Evolutionary conservation across 2,888 invertebrate genomes (phyloP), one percentile per base, ranked within the genome.

Genomic region (Cephus sareptanus): DNA sequence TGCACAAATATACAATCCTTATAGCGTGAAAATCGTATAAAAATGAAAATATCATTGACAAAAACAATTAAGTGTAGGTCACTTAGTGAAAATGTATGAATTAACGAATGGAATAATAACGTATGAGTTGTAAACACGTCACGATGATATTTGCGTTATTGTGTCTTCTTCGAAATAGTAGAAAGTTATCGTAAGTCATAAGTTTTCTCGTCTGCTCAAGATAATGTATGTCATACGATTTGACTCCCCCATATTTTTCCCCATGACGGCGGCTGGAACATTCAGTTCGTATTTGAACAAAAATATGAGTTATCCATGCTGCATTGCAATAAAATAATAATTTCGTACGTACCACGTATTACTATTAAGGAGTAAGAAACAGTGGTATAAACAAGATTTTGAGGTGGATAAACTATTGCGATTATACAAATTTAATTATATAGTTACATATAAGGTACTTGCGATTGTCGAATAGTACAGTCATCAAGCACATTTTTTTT

Each of bases 201-300:
- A 76, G 70, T 78, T 78, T 78, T 78, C 78, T 73, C 34, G 78
- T 78, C 78, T 78, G 76, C 71, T 73, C 11, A 15, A 11, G 78
- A 78, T 78, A 78, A 73, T n/a, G 30, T 34, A 74, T 68, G 76
- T 70, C 71, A 15, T 33, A 30, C 75, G 15, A 15, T 23, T 35
- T 40, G 73, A 33, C 34, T 69, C 75, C 71, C 71, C 34, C 69
- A 13, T 69, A n/a, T 34, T 30, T 15, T 69, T 35, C 15, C 40
- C 15, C 74, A 70, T 69, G 70, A 75, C 56, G 77, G 70, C 69
- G 37, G 75, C 33, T 69, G 34, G 34, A 75, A 75, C 31, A 40
- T 70, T 40, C 73, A 77, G 4, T 56, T 40, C 35, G 23, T 15
- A 34, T 34, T 69, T 12, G 1, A 74, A 33, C 11, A 35, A 68